A percentile compares a stretch with the other conserved stretches of the same genome.
Conservation (phyloP, 2,113 vertebrate genomes). For the Neodontobutis hainanensis region DNA sequence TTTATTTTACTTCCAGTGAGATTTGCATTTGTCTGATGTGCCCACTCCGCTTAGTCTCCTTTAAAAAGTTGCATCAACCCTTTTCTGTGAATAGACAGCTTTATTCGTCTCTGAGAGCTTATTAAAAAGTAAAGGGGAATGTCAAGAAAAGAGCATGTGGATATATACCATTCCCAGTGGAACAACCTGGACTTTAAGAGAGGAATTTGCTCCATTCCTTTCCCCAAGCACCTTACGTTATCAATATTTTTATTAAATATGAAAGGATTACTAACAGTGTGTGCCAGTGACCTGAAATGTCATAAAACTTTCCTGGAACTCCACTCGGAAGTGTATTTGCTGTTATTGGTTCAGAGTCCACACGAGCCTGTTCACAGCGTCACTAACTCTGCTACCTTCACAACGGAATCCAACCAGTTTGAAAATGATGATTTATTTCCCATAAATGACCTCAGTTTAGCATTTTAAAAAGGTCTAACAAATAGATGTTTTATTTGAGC, state of each 20-base stretch:
- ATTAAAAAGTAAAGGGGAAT: conserved; percentile 72
- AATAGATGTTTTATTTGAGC: conserved; percentile 26
- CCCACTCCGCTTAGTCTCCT: conserved; percentile 39
- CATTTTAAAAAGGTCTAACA: conserved; percentile 25
- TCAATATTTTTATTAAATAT: conserved; percentile 70
- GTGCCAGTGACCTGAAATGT: conserved; percentile 60
- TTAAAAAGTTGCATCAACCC: conserved; percentile 59
- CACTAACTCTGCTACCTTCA: conserved; percentile 44
- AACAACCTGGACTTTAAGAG: conserved; percentile 59
- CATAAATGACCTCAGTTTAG: conserved; percentile 30
- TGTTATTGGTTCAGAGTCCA: conserved; percentile 42
- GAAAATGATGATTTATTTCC: conserved; percentile 44
- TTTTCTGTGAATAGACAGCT: conserved; percentile 52
- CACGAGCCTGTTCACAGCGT: conserved; percentile 43
- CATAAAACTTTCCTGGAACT: conserved; percentile 72
- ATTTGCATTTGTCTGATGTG: conserved; percentile 46
- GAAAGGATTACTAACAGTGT: conserved; percentile 61
- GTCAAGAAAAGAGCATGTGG: conserved; percentile 65
- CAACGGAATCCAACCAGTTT: conserved; percentile 29
- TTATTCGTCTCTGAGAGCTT: conserved; percentile 68
- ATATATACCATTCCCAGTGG: conserved; percentile 60
- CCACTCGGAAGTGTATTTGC: conserved; percentile 72
- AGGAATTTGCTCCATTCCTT: conserved; percentile 44
- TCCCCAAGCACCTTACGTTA: conserved; percentile 48
- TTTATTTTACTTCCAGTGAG: conserved; percentile 44